These are phyloP conservation scores for Hylyphantes graminicola DNA, from an alignment of 1,140 invertebrate genomes.

Conservation along the genomic window DNA sequence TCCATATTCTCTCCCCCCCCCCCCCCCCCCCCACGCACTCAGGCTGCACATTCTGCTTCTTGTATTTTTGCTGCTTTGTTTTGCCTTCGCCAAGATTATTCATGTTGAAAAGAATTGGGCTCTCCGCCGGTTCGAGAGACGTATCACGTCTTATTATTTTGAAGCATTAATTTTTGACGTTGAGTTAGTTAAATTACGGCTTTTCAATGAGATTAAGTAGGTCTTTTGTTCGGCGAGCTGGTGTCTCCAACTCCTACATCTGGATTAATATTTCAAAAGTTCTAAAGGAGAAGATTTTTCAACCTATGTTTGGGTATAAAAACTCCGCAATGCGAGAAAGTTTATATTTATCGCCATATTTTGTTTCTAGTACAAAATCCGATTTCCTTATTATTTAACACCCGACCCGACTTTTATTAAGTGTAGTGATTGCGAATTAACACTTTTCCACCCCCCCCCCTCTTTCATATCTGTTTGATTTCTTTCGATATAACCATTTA, in stretches of 20 bases:
- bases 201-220: constrained; percentile 60
- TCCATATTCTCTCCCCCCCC: constrained; percentile 51
- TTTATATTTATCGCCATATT: background rate
- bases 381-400: background rate
- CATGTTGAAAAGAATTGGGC: constrained; percentile 56
- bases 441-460: background rate
- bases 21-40: background rate
- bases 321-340: background rate
- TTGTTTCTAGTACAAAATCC: background rate
- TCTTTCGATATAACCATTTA: background rate
- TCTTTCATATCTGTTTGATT: background rate
- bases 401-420: background rate
- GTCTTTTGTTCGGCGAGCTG: constrained; percentile 41
- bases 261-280: constrained; percentile 58
- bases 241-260: constrained; percentile 24
- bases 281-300: constrained; percentile 12
- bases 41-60: background rate
- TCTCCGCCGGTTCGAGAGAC: constrained; percentile 29
- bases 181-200: constrained; percentile 57
- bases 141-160: constrained; percentile 60
- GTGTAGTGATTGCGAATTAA: constrained; percentile 7
- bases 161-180: constrained; percentile 59
- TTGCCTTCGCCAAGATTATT: constrained; percentile 54
- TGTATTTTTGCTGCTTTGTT: constrained; percentile 59
- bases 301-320: constrained; percentile 4